Percentiles rank a stretch among this genome's conserved stretches.
These are phyloP conservation scores for Salticus scenicus DNA, from an alignment of 2,888 invertebrate genomes.

Conservation along the genomic window DNA sequence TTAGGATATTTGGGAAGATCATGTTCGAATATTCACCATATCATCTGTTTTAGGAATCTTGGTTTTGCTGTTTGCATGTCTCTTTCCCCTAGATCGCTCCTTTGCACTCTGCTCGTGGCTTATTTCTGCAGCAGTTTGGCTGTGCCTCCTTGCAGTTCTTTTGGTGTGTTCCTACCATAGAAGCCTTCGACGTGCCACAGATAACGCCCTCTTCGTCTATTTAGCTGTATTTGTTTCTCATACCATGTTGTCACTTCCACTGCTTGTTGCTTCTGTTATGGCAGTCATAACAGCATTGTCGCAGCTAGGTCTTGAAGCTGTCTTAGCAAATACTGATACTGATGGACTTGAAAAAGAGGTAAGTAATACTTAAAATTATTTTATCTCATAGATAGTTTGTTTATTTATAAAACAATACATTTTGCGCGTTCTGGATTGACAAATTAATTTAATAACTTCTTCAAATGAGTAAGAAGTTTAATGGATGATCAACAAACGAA, in stretches of 20 bases:
- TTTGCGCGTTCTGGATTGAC: too few species aligned
- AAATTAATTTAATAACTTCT: too few species aligned
- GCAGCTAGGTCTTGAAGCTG: constrained; percentile 81
- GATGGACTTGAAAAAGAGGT: constrained; percentile 80
- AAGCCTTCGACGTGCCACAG: constrained; percentile 78
- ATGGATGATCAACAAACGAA: too few species aligned
- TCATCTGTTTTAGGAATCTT: constrained; percentile 51
- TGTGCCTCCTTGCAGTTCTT: constrained; percentile 80
- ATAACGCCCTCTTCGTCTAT: constrained; percentile 81
- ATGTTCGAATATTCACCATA: constrained; percentile 61
- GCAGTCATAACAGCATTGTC: constrained; percentile 83
- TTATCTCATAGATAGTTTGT: too few species aligned
- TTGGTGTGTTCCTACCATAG: constrained; percentile 79
- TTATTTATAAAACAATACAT: too few species aligned
- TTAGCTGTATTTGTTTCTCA: constrained; percentile 87
- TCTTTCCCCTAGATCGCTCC: constrained; percentile 69
- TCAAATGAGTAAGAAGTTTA: too few species aligned
- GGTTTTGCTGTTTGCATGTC: constrained; percentile 59
- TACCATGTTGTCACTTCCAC: constrained; percentile 88
- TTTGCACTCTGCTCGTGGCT: constrained; percentile 68
- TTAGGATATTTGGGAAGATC: constrained; percentile 69
- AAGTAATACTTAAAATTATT: too few species aligned
- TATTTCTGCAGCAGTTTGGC: constrained; percentile 73
- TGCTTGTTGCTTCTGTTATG: constrained; percentile 82
- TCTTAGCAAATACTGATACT: constrained; percentile 78